Conservation (phyloP, 2,113 vertebrate genomes). For the Psophia crepitans region DNA sequence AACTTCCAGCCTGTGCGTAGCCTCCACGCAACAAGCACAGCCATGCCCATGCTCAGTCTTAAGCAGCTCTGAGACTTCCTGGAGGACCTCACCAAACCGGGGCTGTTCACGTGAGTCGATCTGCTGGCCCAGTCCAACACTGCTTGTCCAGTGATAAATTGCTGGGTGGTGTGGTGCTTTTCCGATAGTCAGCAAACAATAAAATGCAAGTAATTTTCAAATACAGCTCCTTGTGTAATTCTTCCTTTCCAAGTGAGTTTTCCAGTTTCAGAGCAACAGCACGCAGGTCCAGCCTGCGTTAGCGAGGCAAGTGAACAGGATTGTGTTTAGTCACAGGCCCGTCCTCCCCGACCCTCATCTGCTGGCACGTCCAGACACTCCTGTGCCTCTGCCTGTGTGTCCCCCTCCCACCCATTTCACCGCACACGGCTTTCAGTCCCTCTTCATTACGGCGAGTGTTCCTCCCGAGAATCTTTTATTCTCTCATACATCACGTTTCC, state of each 20-base stretch:
- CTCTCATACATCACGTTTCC: neutral
- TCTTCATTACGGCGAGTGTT: neutral
- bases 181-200: neutral
- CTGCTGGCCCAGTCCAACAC: neutral
- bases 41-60: neutral
- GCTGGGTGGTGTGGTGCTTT: neutral
- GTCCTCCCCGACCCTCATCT: neutral
- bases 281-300: neutral
- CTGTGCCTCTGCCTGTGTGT: rapidly evolving
- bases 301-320: neutral
- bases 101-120: rapidly evolving
- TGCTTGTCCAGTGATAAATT: neutral
- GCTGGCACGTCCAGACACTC: neutral
- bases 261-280: neutral
- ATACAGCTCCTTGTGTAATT: neutral
- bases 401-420: neutral
- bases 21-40: neutral
- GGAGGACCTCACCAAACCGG: neutral
- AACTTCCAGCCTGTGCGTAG: neutral
- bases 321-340: neutral
- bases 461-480: neutral
- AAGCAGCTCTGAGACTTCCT: neutral
- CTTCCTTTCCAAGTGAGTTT: neutral
- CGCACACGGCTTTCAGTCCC: neutral
- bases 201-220: neutral